Evolutionary conservation across 2,797 vertebrate genomes (phyloP), one percentile per base, ranked within the genome.

Genomic region (Rhynchonycteris naso): DNA sequence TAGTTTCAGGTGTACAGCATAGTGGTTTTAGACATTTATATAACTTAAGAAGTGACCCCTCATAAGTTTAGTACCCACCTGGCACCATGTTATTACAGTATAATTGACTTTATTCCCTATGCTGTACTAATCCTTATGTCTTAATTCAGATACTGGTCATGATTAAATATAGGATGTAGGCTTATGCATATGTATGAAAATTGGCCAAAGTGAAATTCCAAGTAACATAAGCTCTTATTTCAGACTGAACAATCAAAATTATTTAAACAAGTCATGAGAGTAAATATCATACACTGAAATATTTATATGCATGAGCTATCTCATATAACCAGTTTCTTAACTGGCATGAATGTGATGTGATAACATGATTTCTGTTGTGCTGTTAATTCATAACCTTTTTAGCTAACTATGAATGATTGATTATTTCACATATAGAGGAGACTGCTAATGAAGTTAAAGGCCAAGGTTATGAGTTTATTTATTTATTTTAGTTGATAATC

Each of bases 231-330:
- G 85, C 91, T 97, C 96, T 90, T 97, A 96, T 97, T 97, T 97
- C 96, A 97, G 92, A 88, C 75, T 94, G 87, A 97, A 95, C 43
- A 96, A 19, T 94, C 43, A 86, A 91, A 97, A 95, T 95, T 86
- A 91, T 94, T 97, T 97, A 95, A 97, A 89, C 43, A 65, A 52
- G 82, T 97, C 86, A 66, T 91, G 69, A 96, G 95, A 97, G 97
- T 97, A 98, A 96, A 59, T 85, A 94, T 75, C 78, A 95, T 92
- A 5, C 96, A 94, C 91, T 97, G 38, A 98, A 97, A 97, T 98
- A 97, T 97, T 98, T 97, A 97, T 93, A n/a, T 94, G 66, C 47
- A 88, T 96, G 94, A 95, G 28, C 83, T 90, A 2, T 97, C 97
- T 98, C 80, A 0, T 79, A 91, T 97, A 97, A 91, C 95, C 0